These are phyloP conservation scores for Anastrepha ludens DNA, from an alignment of 1,140 invertebrate genomes.

Conservation along the genomic window DNA sequence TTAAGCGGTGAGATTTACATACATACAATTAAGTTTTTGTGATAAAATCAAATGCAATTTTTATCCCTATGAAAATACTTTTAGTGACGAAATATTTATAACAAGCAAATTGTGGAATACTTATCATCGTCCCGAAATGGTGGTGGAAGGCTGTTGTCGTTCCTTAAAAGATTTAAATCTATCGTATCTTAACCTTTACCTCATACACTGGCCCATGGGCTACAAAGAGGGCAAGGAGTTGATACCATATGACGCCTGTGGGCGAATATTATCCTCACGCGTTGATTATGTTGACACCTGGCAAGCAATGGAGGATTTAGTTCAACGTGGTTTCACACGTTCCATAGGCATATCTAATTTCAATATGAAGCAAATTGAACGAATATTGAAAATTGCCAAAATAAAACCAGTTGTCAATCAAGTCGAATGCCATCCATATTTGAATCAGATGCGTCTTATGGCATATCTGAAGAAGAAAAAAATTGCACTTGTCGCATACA, in stretches of 20 bases:
- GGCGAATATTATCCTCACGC: constrained; percentile 75
- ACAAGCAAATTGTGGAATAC: constrained; percentile 77
- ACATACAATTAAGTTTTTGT: background rate
- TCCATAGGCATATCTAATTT: constrained; percentile 96
- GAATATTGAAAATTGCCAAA: constrained; percentile 80
- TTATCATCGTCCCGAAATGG: constrained; percentile 67
- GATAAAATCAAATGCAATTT: background rate
- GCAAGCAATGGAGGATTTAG: constrained; percentile 89
- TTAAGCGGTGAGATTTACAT: constrained; percentile 76
- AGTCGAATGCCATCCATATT: constrained; percentile 90
- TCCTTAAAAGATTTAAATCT: constrained; percentile 80
- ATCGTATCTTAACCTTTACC: constrained; percentile 84
- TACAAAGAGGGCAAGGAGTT: constrained; percentile 73
- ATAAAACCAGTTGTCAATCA: constrained; percentile 86
- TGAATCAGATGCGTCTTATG: constrained; percentile 85
- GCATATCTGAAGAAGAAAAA: constrained; percentile 82
- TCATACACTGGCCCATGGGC: constrained; percentile 86
- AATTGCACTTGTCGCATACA: constrained; percentile 86
- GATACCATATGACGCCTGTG: constrained; percentile 77
- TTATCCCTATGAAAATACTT: constrained; percentile 9
- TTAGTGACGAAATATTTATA: constrained; percentile 81
- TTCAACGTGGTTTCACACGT: constrained; percentile 81
- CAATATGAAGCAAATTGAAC: constrained; percentile 86
- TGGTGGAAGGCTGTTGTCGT: constrained; percentile 69
- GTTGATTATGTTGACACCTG: constrained; percentile 92